Evolutionary conservation across 2,797 vertebrate genomes (phyloP).

Genomic region (Neosalanx taihuensis): DNA sequence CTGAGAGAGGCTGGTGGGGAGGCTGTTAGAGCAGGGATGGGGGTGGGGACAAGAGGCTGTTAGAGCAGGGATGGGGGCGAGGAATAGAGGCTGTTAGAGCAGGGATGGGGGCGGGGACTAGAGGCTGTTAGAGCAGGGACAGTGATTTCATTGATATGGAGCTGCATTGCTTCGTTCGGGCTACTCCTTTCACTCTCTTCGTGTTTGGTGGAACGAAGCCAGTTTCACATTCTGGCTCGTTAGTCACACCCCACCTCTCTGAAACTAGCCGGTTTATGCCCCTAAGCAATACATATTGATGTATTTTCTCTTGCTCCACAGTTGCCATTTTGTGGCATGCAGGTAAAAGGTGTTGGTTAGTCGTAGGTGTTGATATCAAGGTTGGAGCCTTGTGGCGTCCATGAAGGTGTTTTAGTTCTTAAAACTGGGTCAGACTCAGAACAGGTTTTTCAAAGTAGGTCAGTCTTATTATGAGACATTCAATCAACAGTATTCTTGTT

Average conservation of each 20-base stretch:
- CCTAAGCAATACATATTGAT: neutral
- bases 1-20: neutral
- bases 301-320: neutral
- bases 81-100: neutral
- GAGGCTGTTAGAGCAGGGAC: neutral
- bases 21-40: neutral
- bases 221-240: constrained; percentile 17
- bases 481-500: neutral
- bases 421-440: too few species aligned
- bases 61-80: too few species aligned
- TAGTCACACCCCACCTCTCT: constrained; percentile 25
- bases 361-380: neutral
- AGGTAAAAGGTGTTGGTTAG: neutral
- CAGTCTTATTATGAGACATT: neutral
- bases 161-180: neutral
- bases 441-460: too few species aligned
- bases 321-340: neutral
- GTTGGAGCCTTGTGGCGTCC: neutral
- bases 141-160: neutral
- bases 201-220: neutral
- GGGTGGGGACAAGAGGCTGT: neutral
- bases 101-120: neutral
- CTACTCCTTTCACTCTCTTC: neutral
- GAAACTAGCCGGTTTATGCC: neutral
- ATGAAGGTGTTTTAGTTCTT: too few species aligned